Evolutionary conservation across 2,113 vertebrate species (phyloP).

Genomic region (Sylvia atricapilla): DNA sequence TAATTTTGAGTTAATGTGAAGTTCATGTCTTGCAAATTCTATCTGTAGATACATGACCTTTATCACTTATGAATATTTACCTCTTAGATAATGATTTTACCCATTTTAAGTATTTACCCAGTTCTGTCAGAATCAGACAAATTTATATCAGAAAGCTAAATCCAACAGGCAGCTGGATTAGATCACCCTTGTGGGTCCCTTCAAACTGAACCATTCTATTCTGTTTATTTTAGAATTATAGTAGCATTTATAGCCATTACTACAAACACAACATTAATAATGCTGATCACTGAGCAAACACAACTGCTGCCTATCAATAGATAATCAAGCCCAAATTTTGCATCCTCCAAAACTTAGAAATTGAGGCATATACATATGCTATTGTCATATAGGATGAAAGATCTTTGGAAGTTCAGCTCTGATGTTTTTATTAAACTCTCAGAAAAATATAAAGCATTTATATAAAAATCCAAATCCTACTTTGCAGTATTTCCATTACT

Average conservation of each 20-base stretch:
- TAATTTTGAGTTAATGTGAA: not conserved
- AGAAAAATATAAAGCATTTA: not conserved
- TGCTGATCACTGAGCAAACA: not conserved
- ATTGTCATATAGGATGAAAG: not conserved
- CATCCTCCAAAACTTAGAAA: not conserved
- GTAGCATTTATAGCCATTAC: not conserved
- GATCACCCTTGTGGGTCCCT: accelerated
- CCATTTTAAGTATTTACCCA: not conserved
- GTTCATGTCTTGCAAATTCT: not conserved
- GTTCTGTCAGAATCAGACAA: not conserved
- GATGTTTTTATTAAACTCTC: not conserved
- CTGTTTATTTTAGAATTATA: not conserved
- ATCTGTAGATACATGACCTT: not conserved
- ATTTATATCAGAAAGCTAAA: not conserved
- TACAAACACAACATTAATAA: not conserved
- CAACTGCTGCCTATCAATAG: not conserved
- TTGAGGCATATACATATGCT: not conserved
- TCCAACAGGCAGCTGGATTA: not conserved
- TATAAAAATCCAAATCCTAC: not conserved
- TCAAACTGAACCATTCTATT: not conserved
- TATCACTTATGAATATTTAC: not conserved
- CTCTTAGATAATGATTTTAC: not conserved
- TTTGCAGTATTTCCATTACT: not conserved
- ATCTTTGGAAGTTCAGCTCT: not conserved
- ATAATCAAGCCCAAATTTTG: not conserved